Percentiles rank a stretch among this genome's conserved stretches.
phyloP scores from a whole-genome alignment of 2,113 vertebrate genomes.

The Syrrhaptes paradoxus region DNA sequence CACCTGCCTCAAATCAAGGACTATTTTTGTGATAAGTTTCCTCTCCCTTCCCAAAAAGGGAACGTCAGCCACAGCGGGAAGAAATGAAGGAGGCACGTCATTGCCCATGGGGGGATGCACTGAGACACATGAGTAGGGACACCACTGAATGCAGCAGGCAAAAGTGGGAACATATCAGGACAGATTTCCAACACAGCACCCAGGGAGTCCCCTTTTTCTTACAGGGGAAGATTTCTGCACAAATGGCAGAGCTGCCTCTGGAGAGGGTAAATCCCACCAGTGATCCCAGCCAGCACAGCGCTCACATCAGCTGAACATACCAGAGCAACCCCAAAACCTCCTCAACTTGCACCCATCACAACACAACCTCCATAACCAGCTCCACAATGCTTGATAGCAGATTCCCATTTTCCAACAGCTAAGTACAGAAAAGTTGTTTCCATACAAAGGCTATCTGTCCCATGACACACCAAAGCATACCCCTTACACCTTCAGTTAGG shows the following conservation, averaged over 20 bases:
- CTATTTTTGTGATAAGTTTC: background rate
- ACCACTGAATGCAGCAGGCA: background rate
- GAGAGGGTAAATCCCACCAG: background rate
- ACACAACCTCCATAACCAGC: background rate
- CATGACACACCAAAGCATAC: background rate
- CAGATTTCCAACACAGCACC: background rate
- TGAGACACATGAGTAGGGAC: accelerated
- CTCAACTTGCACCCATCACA: background rate
- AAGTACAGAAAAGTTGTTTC: background rate
- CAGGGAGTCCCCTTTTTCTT: background rate
- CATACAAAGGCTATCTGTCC: background rate
- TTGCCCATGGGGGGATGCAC: background rate
- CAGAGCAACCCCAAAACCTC: background rate
- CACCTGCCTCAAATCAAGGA: background rate
- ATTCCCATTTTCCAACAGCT: background rate
- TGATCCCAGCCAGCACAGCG: background rate
- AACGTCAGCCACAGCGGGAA: background rate
- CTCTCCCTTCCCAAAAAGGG: background rate
- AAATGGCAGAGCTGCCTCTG: background rate
- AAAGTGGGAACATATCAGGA: background rate
- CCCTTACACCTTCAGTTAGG: background rate
- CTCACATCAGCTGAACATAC: background rate
- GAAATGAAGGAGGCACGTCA: background rate
- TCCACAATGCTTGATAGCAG: accelerated
- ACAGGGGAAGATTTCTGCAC: background rate